These are phyloP conservation scores for Blera fallax DNA, from an alignment of 2,888 invertebrate species.

Conservation along the genomic window DNA sequence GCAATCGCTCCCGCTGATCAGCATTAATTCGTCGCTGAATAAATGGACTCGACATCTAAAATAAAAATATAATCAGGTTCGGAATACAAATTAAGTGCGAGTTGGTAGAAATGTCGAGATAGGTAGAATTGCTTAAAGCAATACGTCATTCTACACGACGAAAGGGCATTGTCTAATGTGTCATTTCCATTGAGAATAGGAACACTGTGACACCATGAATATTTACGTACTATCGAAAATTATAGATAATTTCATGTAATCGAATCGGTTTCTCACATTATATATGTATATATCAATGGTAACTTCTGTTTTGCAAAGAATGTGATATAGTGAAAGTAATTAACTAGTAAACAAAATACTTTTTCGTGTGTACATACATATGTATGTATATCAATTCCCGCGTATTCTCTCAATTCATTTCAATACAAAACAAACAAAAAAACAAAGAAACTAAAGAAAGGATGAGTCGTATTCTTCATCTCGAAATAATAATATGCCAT, in stretches of 20 bases:
- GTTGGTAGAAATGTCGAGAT: neutral
- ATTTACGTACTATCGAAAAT: neutral
- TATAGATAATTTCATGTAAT: too few species aligned
- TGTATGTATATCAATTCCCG: too few species aligned
- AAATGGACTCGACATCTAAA: neutral
- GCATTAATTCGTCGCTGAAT: neutral
- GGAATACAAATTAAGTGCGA: neutral
- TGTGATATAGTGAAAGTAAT: too few species aligned
- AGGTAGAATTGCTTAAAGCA: neutral
- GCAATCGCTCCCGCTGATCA: conserved; percentile 6
- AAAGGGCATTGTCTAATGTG: neutral
- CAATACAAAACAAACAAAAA: too few species aligned
- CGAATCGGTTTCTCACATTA: neutral
- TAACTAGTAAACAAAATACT: too few species aligned
- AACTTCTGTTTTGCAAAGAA: neutral
- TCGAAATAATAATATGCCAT: too few species aligned
- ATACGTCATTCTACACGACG: neutral
- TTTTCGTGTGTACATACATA: too few species aligned
- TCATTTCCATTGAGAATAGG: neutral
- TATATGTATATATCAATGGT: too few species aligned
- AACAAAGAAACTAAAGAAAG: too few species aligned
- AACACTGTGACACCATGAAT: neutral
- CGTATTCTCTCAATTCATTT: too few species aligned
- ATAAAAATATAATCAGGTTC: neutral
- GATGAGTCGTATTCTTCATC: too few species aligned